A percentile compares a stretch with the other conserved stretches of the same genome.
phyloP scores from a whole-genome alignment of 2,797 vertebrate genomes.

The Triplophysa bombifrons region DNA sequence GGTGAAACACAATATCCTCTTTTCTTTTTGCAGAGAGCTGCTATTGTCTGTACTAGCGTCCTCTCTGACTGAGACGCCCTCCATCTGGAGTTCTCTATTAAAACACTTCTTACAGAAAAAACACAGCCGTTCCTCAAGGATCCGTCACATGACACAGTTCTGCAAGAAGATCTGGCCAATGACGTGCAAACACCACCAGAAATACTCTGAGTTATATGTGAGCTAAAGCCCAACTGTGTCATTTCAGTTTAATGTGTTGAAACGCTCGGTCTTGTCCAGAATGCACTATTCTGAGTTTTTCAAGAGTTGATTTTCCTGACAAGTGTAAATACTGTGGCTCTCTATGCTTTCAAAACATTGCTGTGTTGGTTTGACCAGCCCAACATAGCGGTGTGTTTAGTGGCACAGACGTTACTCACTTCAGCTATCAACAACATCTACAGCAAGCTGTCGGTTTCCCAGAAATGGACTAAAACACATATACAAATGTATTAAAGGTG shows the following conservation, averaged over 20 bases:
- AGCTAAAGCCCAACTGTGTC: background rate
- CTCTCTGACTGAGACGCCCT: constrained; percentile 32
- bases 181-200: background rate
- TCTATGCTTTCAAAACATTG: background rate
- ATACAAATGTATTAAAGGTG: too few relatives aligned
- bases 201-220: background rate
- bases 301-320: background rate
- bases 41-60: constrained; percentile 35
- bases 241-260: background rate
- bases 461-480: too few relatives aligned
- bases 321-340: background rate
- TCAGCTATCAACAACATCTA: background rate
- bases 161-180: background rate
- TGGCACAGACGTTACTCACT: background rate
- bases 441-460: background rate
- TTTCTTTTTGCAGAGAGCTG: constrained; percentile 36
- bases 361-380: background rate
- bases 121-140: background rate
- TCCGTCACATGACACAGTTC: background rate
- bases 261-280: background rate
- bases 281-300: background rate
- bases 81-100: constrained; percentile 13
- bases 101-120: background rate
- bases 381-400: background rate
- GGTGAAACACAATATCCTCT: constrained; percentile 22